Percentiles rank a stretch among this genome's conserved stretches.
Conservation (phyloP, 2,888 invertebrate species). For the Coenonympha arcania region DNA sequence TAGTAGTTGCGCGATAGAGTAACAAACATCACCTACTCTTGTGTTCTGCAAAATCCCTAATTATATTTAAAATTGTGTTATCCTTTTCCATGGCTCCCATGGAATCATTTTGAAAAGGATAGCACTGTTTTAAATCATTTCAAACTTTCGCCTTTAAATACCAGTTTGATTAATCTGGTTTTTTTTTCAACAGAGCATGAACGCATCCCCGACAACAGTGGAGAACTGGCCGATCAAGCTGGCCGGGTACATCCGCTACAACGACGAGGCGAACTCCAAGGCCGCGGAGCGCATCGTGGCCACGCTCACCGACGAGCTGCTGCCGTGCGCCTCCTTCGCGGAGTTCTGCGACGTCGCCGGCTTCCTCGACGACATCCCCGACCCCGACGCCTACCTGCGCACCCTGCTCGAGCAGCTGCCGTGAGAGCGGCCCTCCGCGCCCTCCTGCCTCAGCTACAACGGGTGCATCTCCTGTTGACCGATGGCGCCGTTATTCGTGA, state of each 20-base stretch:
- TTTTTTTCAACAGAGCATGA: conserved; percentile 72
- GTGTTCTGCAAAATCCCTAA: no score
- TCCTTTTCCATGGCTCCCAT: no score
- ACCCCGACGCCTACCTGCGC: conserved; percentile 72
- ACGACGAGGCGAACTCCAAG: conserved; percentile 92
- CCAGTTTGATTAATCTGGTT: no score
- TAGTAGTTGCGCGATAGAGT: no score
- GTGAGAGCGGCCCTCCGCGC: conserved; percentile 44
- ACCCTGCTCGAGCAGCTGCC: conserved; percentile 52
- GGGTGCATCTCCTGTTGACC: conserved; percentile 49
- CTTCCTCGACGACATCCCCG: conserved; percentile 79
- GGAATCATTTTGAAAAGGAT: no score
- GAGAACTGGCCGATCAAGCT: conserved; percentile 92
- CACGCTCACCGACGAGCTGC: conserved; percentile 88
- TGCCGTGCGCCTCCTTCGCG: conserved; percentile 90
- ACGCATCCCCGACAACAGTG: conserved; percentile 76
- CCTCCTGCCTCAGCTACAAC: conserved; percentile 48
- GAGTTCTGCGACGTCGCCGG: conserved; percentile 96
- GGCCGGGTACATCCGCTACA: conserved; percentile 94
- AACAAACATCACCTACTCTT: no score
- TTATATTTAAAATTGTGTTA: no score
- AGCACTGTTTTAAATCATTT: no score
- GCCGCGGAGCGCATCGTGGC: conserved; percentile 87
- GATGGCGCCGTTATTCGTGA: conserved; percentile 16
- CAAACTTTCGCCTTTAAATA: no score